Percentiles rank a stretch among this genome's conserved stretches.
phyloP scores from a whole-genome alignment of 2,797 vertebrate genomes.

The Myiotriccus ornatus region DNA sequence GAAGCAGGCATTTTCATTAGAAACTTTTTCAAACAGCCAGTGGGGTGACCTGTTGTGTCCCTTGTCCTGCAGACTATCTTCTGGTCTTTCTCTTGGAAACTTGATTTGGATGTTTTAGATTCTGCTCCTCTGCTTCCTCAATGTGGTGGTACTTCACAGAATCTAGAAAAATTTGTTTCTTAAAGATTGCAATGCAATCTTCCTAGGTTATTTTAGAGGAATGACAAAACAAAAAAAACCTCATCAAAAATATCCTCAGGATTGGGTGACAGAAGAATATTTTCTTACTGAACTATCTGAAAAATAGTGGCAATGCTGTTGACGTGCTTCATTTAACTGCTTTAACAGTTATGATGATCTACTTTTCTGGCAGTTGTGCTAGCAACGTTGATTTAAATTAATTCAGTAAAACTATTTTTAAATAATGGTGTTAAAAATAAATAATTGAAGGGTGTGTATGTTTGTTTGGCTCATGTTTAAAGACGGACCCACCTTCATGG shows the following conservation, averaged over 20 bases:
- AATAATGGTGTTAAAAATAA: neutral
- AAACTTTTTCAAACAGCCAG: neutral
- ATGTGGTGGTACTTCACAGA: neutral
- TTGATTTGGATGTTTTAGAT: neutral
- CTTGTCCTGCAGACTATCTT: neutral
- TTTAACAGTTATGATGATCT: neutral
- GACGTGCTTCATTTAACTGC: neutral
- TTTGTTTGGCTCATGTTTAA: neutral
- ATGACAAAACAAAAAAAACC: neutral
- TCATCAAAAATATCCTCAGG: neutral
- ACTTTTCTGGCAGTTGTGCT: neutral
- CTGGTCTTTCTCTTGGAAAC: neutral
- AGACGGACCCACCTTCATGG: neutral
- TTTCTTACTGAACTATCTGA: neutral
- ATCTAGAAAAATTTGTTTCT: neutral
- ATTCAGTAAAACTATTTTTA: constrained; percentile 1
- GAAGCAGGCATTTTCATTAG: neutral
- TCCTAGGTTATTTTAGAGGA: neutral
- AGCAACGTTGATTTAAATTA: neutral
- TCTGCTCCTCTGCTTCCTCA: neutral
- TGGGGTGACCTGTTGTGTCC: neutral
- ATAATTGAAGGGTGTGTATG: neutral
- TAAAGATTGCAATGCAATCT: neutral
- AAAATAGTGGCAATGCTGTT: neutral
- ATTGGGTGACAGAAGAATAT: neutral